Conservation (phyloP, 2,888 invertebrate genomes). For the Alsophila aescularia region DNA sequence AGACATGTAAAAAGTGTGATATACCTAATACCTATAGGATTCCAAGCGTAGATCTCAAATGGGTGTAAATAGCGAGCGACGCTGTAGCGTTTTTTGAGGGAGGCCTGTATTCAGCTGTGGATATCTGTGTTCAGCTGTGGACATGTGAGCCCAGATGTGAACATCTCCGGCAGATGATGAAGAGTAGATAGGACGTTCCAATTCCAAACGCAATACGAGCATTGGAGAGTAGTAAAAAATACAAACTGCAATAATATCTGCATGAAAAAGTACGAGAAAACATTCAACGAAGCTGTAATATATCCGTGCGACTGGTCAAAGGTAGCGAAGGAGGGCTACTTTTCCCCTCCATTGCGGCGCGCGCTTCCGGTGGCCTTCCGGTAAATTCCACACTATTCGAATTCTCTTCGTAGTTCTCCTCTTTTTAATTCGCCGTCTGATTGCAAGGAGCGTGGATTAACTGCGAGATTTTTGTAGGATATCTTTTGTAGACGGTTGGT, state of each 20-base stretch:
- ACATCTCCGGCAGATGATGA: no score
- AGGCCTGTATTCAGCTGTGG: no score
- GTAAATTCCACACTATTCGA: constrained; percentile 57
- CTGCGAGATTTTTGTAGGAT: constrained; percentile 1
- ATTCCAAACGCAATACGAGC: no score
- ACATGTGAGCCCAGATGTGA: no score
- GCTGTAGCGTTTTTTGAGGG: no score
- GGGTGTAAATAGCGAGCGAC: no score
- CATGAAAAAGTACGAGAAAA: constrained; percentile 45
- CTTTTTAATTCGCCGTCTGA: constrained; percentile 51
- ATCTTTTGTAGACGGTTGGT: background rate
- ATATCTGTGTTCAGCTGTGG: no score
- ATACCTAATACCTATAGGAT: no score
- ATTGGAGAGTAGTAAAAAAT: background rate
- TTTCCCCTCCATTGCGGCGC: constrained; percentile 70
- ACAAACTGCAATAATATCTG: background rate
- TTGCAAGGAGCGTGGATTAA: constrained; percentile 32
- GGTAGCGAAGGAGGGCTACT: constrained; percentile 61
- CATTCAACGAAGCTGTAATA: constrained; percentile 31
- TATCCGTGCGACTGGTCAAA: constrained; percentile 69
- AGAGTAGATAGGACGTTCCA: no score
- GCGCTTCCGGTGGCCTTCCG: constrained; percentile 63
- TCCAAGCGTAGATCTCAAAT: no score
- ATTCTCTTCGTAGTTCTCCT: constrained; percentile 50
- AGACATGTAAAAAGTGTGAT: no score